These are phyloP conservation scores for Mystacides longicornis DNA, from an alignment of 2,888 invertebrate species.

Conservation along the genomic window DNA sequence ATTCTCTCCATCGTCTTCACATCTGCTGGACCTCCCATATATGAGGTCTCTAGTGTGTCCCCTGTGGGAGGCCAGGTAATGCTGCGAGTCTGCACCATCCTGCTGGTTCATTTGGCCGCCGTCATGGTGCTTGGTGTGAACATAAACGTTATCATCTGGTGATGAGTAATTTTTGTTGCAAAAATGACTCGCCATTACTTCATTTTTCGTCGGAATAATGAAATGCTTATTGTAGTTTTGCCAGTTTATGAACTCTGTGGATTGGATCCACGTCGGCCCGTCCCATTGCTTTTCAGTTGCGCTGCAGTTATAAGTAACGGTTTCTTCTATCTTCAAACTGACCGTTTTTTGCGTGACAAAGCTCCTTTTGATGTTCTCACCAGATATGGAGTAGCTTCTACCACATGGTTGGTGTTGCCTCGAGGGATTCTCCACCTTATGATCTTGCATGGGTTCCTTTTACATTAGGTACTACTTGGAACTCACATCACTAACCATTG, in stretches of 20 bases:
- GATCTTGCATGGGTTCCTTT: conserved; percentile 1
- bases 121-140: not conserved
- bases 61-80: not conserved
- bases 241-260: not conserved
- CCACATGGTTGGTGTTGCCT: conserved; percentile 3
- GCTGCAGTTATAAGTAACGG: not conserved
- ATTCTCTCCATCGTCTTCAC: not conserved
- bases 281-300: not conserved
- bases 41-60: not conserved
- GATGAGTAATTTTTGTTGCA: not conserved
- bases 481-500: too few species aligned
- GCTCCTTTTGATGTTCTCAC: conserved; percentile 10
- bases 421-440: not conserved
- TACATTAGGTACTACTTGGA: too few species aligned
- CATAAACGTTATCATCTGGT: not conserved
- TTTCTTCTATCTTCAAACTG: conserved; percentile 13
- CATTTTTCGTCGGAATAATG: not conserved
- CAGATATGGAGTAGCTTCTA: not conserved
- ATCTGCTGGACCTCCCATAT: not conserved
- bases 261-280: not conserved
- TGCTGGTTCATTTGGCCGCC: not conserved
- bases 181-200: not conserved
- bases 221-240: not conserved
- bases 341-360: conserved; percentile 13
- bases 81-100: not conserved